Base-by-base conservation (phyloP, 2,888 invertebrate genomes). In the Choristoneura rosaceana region DNA sequence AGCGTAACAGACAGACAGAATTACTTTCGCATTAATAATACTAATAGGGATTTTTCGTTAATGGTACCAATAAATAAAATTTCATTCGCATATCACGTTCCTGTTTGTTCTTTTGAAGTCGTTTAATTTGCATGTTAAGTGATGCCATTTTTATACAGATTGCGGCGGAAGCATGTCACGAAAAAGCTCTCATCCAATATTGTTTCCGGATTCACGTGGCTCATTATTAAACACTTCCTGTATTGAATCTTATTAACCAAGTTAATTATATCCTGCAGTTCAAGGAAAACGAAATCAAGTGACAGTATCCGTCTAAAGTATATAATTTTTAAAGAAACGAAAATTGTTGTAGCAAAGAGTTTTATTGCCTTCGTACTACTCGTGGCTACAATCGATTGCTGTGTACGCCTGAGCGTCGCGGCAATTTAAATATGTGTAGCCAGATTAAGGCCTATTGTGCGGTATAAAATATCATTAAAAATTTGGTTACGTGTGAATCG, bases 131-230 rank as follows among this genome's bases (percentile, higher is more conserved):
- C 52, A 52, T 52, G 55, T 41, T 10, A 41, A 41, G 60, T 59
- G 38, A 59, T 55, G 58, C 63, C 34, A 38, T 63, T 58, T 70
- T 64, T 17, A 58, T n/a, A 47, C 47, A 38, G n/a, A 38, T 59
- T 34, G 59, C 59, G 34, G 17, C 17, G 63, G 47, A 70, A 70
- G 58, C 55, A 55, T 41, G 47, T 34, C 17, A 38, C 38, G 55
- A 64, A 70, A 63, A 70, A 34, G 63, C 63, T 45, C 58, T 58
- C 70, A 34, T 52, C 38, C 10, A 14, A 47, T 63, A 63, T 58
- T 47, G 61, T 61, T 50, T 68, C 47, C 50, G 60, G 50, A 12
- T 2, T 47, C 34, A 45, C 17, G 10, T 45, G 62, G 17, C 17
- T 43, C 62, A 25, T 63, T 63, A 63, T 63, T 63, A 47, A 38